Evolutionary conservation across 2,797 vertebrate genomes (phyloP).

Genomic region (Macropodus opercularis): DNA sequence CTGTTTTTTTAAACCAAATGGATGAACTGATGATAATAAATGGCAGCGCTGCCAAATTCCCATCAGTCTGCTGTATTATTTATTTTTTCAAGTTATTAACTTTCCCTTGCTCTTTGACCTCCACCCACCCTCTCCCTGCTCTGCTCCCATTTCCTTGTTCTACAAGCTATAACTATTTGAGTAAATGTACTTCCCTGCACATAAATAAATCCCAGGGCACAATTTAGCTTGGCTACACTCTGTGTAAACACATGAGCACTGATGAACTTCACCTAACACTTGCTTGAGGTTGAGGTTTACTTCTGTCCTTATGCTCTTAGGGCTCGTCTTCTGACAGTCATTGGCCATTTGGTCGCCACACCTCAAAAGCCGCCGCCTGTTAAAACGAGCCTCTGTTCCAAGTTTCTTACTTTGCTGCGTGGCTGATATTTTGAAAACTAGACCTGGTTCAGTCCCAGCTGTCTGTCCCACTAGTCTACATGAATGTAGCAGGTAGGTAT

Average conservation of each 20-base stretch:
- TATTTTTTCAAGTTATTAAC: slow-evolving; percentile 83
- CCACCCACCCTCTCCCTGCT: slow-evolving; percentile 53
- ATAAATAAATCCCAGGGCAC: slow-evolving; percentile 79
- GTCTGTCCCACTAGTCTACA: slow-evolving; percentile 14
- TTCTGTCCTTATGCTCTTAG: slow-evolving; percentile 46
- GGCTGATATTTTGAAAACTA: slow-evolving; percentile 9
- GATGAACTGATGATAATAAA: slow-evolving; percentile 61
- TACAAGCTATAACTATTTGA: slow-evolving; percentile 77
- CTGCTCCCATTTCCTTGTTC: slow-evolving; percentile 73
- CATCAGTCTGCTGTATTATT: slow-evolving; percentile 73
- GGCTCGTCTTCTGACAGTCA: slow-evolving; percentile 16
- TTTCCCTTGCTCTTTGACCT: slow-evolving; percentile 77
- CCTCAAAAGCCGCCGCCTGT: neutral
- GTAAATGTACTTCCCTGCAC: slow-evolving; percentile 71
- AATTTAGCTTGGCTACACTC: slow-evolving; percentile 73
- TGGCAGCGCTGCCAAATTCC: slow-evolving; percentile 75
- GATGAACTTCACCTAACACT: slow-evolving; percentile 76
- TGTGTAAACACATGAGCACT: slow-evolving; percentile 72
- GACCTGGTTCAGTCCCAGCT: neutral
- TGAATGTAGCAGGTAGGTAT: neutral
- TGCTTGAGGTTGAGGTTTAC: slow-evolving; percentile 62
- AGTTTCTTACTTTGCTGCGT: neutral
- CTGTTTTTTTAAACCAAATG: slow-evolving; percentile 22
- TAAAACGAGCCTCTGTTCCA: slow-evolving; percentile 21
- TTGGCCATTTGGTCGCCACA: slow-evolving; percentile 10